Evolutionary conservation across 2,888 invertebrate genomes (phyloP).

Genomic region (Alloscopus bannaensis): DNA sequence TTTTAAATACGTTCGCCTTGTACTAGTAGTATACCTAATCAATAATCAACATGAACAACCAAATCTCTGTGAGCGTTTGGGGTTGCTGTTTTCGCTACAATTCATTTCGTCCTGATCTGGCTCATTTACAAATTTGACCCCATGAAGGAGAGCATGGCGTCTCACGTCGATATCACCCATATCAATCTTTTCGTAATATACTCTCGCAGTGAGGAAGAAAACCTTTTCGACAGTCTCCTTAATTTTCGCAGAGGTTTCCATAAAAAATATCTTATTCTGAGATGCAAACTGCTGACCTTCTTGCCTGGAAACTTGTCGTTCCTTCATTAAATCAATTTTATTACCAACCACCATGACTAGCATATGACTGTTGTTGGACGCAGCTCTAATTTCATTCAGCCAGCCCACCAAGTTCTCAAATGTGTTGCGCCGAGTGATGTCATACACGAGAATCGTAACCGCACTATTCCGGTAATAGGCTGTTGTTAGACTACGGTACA

Average conservation of each 20-base stretch:
- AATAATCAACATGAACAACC: constrained; percentile 25
- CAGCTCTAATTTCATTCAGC: constrained; percentile 41
- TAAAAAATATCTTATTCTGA: constrained; percentile 50
- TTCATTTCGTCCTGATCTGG: too few species aligned
- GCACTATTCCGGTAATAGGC: constrained; percentile 59
- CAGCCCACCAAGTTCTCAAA: constrained; percentile 43
- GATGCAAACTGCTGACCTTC: constrained; percentile 50
- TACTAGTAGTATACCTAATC: background rate
- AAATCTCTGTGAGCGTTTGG: constrained; percentile 7
- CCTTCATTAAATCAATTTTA: constrained; percentile 50
- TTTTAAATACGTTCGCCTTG: too few species aligned
- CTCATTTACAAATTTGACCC: constrained; percentile 35
- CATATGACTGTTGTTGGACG: constrained; percentile 48
- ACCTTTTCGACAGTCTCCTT: constrained; percentile 47
- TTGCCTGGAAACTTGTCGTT: constrained; percentile 33
- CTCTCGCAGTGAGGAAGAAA: constrained; percentile 42
- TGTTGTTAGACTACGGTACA: constrained; percentile 52
- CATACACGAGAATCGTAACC: constrained; percentile 51
- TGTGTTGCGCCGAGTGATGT: constrained; percentile 36
- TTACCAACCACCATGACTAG: constrained; percentile 51
- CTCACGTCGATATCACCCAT: constrained; percentile 55
- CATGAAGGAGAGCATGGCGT: constrained; percentile 24
- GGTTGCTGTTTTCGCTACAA: too few species aligned
- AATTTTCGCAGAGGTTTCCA: constrained; percentile 56
- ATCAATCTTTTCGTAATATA: constrained; percentile 57